Percentiles rank a stretch among this genome's conserved stretches.
Conservation (phyloP, 2,888 invertebrate genomes). For the Leucania comma region DNA sequence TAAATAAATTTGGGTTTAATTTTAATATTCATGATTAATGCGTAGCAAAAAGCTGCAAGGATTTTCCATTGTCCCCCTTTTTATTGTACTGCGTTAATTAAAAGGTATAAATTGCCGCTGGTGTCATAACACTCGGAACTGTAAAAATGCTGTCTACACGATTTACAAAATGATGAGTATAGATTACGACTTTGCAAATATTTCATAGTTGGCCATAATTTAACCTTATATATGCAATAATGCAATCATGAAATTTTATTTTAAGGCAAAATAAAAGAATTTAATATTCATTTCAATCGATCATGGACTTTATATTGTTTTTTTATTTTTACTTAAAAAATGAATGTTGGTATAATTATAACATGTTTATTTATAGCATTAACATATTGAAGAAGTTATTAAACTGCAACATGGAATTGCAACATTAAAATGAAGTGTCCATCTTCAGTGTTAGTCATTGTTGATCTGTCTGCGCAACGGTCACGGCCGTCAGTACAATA, state of each 20-base stretch:
- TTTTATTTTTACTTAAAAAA: background rate
- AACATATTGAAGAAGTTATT: constrained; percentile 28
- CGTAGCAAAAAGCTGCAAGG: background rate
- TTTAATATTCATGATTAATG: constrained; percentile 12
- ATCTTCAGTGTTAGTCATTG: constrained; percentile 58
- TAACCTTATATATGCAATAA: background rate
- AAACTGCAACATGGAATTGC: constrained; percentile 28
- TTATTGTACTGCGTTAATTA: background rate
- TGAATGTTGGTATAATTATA: constrained; percentile 11
- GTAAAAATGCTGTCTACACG: background rate
- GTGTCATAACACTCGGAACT: background rate
- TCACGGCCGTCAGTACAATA: constrained; percentile 68
- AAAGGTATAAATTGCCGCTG: background rate
- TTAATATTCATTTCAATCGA: background rate
- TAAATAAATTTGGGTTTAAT: constrained; percentile 1
- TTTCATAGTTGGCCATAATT: background rate
- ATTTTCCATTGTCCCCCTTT: background rate
- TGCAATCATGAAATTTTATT: constrained; percentile 3
- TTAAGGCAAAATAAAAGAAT: background rate
- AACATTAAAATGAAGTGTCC: constrained; percentile 33
- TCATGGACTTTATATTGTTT: constrained; percentile 21
- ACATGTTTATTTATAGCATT: constrained; percentile 15
- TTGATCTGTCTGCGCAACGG: constrained; percentile 60
- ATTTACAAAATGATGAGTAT: background rate
- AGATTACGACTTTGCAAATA: background rate